Conservation (phyloP, 2,113 vertebrate species). For the Pseudopodoces humilis region DNA sequence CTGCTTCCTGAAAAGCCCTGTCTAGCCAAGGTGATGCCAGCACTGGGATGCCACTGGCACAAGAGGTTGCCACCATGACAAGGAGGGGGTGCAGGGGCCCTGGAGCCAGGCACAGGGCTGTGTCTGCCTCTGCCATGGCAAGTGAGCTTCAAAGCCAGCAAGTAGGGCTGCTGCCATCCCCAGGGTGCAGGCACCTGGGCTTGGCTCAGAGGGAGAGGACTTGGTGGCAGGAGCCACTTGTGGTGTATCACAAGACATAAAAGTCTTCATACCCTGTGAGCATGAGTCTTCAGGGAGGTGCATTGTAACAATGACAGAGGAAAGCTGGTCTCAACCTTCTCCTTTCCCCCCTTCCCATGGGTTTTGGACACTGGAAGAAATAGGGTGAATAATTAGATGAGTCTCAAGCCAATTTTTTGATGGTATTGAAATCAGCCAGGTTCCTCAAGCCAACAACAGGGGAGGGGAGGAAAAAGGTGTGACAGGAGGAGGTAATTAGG, state of each 20-base stretch:
- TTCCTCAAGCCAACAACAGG: background rate
- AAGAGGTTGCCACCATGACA: fast-evolving
- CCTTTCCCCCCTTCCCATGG: background rate
- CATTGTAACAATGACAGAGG: background rate
- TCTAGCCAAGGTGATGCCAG: background rate
- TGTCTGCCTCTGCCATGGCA: fast-evolving
- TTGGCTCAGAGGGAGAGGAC: background rate
- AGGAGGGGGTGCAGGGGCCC: background rate
- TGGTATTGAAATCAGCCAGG: background rate
- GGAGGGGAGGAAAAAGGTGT: background rate
- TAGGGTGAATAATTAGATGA: background rate
- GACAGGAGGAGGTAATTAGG: background rate
- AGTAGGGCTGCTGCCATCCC: background rate
- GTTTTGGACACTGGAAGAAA: background rate
- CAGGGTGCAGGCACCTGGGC: background rate
- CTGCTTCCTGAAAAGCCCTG: background rate
- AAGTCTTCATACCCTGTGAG: background rate
- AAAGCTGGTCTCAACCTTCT: background rate
- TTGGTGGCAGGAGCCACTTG: background rate
- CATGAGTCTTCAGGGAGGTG: fast-evolving
- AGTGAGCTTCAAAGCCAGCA: background rate
- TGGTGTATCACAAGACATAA: fast-evolving
- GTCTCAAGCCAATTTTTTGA: background rate
- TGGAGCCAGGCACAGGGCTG: fast-evolving
- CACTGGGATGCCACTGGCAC: background rate